Conservation (phyloP, 2,888 invertebrate genomes). For the Ophion ventricosus region DNA sequence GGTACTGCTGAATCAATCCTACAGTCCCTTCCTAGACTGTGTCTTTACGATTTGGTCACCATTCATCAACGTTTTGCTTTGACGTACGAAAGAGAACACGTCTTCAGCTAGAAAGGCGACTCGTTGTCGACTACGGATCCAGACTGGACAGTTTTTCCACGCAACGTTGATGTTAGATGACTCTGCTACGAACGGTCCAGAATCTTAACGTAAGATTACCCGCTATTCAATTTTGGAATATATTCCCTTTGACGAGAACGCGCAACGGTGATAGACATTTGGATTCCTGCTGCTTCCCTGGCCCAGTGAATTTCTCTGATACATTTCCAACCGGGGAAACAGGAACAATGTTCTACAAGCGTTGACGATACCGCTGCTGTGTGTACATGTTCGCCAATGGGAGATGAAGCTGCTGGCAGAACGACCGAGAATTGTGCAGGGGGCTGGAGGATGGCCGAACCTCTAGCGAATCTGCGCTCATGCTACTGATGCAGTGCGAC, state of each 20-base stretch:
- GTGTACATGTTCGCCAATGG: slow-evolving; percentile 65
- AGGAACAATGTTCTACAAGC: slow-evolving; percentile 54
- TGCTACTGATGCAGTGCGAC: slow-evolving; percentile 50
- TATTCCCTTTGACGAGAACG: slow-evolving; percentile 26
- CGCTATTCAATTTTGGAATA: slow-evolving; percentile 9
- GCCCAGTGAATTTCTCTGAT: slow-evolving; percentile 35
- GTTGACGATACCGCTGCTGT: slow-evolving; percentile 50
- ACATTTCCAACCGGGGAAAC: slow-evolving; percentile 26
- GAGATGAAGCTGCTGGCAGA: slow-evolving; percentile 49
- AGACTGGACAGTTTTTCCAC: not conserved
- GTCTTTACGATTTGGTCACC: not conserved
- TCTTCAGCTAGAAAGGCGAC: not conserved
- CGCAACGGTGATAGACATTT: slow-evolving; percentile 14
- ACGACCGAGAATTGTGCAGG: slow-evolving; percentile 38
- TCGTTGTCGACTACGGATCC: not conserved
- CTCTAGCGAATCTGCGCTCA: slow-evolving; percentile 33
- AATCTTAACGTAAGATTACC: not conserved
- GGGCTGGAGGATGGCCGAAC: slow-evolving; percentile 33
- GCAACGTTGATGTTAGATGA: not conserved
- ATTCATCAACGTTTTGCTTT: not conserved
- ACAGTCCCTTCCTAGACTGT: not conserved
- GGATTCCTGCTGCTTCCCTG: slow-evolving; percentile 10
- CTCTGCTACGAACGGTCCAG: not conserved
- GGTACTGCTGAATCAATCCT: slow-evolving; percentile 24
- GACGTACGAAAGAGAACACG: not conserved